Percentiles rank a stretch among this genome's conserved stretches.
Conservation (phyloP, 2,113 vertebrate species). For the Pristiophorus japonicus region DNA sequence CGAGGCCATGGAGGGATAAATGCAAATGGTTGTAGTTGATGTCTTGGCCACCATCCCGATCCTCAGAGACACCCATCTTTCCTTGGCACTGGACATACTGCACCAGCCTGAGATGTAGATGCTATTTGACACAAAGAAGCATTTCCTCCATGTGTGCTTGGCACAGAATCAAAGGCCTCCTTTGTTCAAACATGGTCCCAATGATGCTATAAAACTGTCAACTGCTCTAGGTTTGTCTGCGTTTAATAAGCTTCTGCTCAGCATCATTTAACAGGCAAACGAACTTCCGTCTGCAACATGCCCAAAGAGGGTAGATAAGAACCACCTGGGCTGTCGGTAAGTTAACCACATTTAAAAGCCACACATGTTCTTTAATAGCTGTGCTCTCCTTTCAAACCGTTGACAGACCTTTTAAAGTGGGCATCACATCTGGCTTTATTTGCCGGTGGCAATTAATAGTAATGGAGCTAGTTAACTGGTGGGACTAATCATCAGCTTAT, state of each 20-base stretch:
- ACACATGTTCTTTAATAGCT: slow-evolving; percentile 17
- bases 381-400: not conserved
- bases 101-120: not conserved
- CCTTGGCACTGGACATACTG: not conserved
- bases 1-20: too few relatives aligned
- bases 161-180: not conserved
- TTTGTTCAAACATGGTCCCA: not conserved
- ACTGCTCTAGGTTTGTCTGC: not conserved
- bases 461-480: not conserved
- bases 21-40: not conserved
- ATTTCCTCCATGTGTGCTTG: not conserved
- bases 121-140: not conserved
- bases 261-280: slow-evolving; percentile 18
- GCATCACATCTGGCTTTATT: slow-evolving; percentile 26
- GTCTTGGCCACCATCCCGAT: not conserved
- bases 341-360: slow-evolving; percentile 29
- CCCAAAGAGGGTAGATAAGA: slow-evolving; percentile 12
- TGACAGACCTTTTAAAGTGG: slow-evolving; percentile 15
- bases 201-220: not conserved
- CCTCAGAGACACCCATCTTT: not conserved
- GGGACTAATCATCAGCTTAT: slow-evolving; percentile 24
- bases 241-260: slow-evolving; percentile 22
- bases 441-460: not conserved
- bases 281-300: not conserved
- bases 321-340: slow-evolving; percentile 26